These are phyloP conservation scores for Hypsibius dujardini DNA, from an alignment of 1,140 invertebrate genomes.

Conservation along the genomic window DNA sequence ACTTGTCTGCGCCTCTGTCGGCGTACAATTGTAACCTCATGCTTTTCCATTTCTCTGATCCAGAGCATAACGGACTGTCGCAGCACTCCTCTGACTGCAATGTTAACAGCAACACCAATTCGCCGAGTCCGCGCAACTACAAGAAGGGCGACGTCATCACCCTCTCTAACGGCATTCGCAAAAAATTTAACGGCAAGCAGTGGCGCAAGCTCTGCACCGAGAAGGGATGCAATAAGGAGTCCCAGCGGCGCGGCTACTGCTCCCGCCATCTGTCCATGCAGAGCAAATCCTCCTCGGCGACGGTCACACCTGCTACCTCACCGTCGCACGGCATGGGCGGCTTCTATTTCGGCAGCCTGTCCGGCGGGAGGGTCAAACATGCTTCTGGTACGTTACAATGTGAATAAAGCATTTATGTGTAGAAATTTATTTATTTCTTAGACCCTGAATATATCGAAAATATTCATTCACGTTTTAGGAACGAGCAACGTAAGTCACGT, in stretches of 20 bases:
- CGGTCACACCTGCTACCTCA: conserved; percentile 17
- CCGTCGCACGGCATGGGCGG: background rate
- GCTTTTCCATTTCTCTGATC: conserved; percentile 33
- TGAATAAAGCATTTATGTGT: too few species aligned
- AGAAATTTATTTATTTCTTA: too few species aligned
- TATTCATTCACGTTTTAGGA: too few species aligned
- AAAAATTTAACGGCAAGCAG: conserved; percentile 98
- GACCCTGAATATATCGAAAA: too few species aligned
- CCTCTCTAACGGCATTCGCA: conserved; percentile 82
- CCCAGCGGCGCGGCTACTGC: conserved; percentile 82
- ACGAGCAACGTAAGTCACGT: background rate
- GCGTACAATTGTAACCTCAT: too few species aligned
- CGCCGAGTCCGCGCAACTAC: conserved; percentile 66
- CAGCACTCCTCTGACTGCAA: background rate
- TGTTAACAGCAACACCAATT: conserved; percentile 1
- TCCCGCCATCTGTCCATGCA: conserved; percentile 81
- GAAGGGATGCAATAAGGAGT: conserved; percentile 91
- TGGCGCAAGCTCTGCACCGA: conserved; percentile 88
- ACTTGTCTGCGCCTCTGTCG: too few species aligned
- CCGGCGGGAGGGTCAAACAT: conserved; percentile 20
- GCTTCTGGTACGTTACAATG: background rate
- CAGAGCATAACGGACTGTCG: conserved; percentile 52
- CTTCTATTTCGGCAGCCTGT: background rate
- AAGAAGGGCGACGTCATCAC: conserved; percentile 96
- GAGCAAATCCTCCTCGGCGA: conserved; percentile 38